Conservation (phyloP, 2,797 vertebrate genomes). For the Carcharodon carcharias region DNA sequence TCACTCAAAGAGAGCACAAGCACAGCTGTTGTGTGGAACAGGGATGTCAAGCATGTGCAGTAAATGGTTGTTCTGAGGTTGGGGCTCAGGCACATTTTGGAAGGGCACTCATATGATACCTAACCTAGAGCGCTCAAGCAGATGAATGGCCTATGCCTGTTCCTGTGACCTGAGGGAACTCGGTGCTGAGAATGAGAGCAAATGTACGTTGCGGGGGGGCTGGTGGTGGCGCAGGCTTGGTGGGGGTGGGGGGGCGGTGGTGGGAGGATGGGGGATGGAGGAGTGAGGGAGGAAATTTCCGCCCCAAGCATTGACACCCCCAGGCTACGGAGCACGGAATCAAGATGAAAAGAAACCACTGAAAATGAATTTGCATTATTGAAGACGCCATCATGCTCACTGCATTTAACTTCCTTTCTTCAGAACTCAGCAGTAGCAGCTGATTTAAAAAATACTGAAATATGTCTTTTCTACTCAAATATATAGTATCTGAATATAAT, state of each 20-base stretch:
- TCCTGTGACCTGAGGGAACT: background rate
- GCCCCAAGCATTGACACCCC: background rate
- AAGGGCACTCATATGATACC: background rate
- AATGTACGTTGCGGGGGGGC: no score
- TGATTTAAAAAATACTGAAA: background rate
- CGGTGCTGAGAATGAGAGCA: background rate
- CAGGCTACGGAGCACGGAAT: background rate
- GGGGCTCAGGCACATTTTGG: background rate
- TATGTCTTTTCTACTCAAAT: background rate
- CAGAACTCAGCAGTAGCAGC: background rate
- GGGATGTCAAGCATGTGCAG: background rate
- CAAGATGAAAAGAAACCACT: background rate
- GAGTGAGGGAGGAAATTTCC: background rate
- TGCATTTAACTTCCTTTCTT: background rate
- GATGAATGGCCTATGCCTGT: background rate
- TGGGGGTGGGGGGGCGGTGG: no score
- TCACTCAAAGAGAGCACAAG: background rate
- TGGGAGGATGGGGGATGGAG: background rate
- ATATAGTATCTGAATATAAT: background rate
- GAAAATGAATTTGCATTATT: background rate
- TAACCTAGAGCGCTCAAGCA: background rate
- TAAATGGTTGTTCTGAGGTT: background rate
- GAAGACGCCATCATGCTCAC: background rate
- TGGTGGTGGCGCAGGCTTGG: no score
- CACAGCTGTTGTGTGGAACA: background rate